Evolutionary conservation across 2,113 vertebrate genomes (phyloP).

Genomic region (Aspiorhynchus laticeps): DNA sequence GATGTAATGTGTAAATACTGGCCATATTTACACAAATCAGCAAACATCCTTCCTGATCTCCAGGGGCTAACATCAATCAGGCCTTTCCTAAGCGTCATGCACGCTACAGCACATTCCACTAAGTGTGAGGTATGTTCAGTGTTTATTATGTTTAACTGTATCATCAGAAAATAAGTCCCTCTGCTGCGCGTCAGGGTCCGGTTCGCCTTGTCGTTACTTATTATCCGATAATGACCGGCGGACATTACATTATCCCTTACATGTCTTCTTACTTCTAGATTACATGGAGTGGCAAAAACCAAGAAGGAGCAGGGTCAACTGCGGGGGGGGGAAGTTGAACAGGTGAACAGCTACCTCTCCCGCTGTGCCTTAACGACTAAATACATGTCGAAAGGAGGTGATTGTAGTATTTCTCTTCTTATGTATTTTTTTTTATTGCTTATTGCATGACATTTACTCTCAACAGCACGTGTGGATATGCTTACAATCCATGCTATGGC

Average conservation of each 20-base stretch:
- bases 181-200: not conserved
- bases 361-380: conserved; percentile 38
- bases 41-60: conserved; percentile 13
- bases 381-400: conserved; percentile 46
- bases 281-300: conserved; percentile 38
- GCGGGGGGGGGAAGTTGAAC: conserved; percentile 35
- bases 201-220: not conserved
- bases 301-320: conserved; percentile 27
- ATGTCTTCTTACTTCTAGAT: conserved; percentile 10
- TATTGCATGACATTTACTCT: conserved; percentile 25
- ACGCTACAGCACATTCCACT: conserved; percentile 11
- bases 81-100: conserved; percentile 1
- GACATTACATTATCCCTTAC: conserved; percentile 9
- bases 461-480: conserved; percentile 22
- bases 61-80: conserved; percentile 1
- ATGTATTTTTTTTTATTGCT: conserved; percentile 19
- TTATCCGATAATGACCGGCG: not conserved
- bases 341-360: conserved; percentile 48
- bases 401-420: conserved; percentile 12
- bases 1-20: conserved; percentile 12
- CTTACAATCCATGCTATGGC: conserved; percentile 28
- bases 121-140: conserved; percentile 25
- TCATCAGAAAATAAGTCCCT: not conserved
- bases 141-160: not conserved
- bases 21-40: conserved; percentile 4